Conservation (phyloP, 1,140 invertebrate genomes). For the Trigoniulus corallinus region DNA sequence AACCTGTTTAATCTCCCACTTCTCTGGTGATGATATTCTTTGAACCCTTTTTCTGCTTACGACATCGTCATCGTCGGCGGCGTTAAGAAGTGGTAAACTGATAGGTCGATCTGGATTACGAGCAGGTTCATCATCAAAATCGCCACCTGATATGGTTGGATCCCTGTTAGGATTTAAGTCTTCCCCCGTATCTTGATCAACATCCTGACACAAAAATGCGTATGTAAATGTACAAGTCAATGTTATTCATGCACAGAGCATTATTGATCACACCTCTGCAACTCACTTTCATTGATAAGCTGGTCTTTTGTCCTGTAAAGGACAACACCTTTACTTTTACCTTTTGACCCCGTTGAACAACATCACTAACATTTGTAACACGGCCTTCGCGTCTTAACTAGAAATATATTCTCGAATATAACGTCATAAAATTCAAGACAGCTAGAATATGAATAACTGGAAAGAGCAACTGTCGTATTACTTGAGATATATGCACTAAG, state of each 20-base stretch:
- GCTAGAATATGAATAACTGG: not conserved
- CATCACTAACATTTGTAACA: conserved; percentile 86
- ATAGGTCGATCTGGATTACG: conserved; percentile 73
- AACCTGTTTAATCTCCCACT: conserved; percentile 43
- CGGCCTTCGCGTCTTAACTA: conserved; percentile 69
- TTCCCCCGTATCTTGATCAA: conserved; percentile 83
- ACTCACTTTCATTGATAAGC: conserved; percentile 86
- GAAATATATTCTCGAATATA: conserved; percentile 8
- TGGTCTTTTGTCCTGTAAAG: conserved; percentile 82
- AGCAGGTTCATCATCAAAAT: conserved; percentile 43
- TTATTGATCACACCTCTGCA: too few relatives aligned
- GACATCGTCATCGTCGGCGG: conserved; percentile 44
- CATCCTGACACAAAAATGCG: conserved; percentile 54
- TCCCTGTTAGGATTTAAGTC: conserved; percentile 74
- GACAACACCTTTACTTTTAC: conserved; percentile 88
- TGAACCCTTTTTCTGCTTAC: conserved; percentile 64
- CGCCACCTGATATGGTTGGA: conserved; percentile 16
- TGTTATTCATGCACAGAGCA: not conserved
- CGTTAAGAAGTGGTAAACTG: conserved; percentile 11
- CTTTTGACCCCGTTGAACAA: conserved; percentile 74
- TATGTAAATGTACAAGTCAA: not conserved
- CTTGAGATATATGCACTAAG: conserved; percentile 91
- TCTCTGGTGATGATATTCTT: conserved; percentile 88
- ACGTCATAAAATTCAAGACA: not conserved
- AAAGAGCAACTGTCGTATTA: conserved; percentile 13